Percentiles rank a stretch among this genome's conserved stretches.
Evolutionary conservation across 2,113 vertebrate species (phyloP).

Genomic region (Larimichthys crocea): DNA sequence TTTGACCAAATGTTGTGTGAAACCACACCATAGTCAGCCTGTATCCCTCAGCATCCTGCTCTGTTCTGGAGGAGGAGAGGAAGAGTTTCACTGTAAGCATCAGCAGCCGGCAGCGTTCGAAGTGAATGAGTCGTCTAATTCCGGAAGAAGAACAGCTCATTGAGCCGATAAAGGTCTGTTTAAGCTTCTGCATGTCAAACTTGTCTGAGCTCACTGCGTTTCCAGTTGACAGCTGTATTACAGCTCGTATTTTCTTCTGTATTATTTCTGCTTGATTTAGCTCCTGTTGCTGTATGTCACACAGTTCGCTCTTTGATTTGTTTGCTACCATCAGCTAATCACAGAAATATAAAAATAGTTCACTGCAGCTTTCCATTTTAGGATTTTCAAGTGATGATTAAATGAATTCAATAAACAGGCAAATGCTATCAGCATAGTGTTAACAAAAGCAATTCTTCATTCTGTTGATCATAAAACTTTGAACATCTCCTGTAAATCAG

Average conservation of each 20-base stretch:
- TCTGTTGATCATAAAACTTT: no score
- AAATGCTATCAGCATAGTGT: neutral
- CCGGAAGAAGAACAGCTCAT: constrained; percentile 26
- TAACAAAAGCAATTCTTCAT: neutral
- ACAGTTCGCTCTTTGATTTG: neutral
- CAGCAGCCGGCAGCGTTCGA: constrained; percentile 21
- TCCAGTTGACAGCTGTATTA: neutral
- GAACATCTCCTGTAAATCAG: neutral
- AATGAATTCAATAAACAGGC: neutral
- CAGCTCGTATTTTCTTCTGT: neutral
- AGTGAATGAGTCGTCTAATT: constrained; percentile 40
- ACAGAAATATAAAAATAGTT: constrained; percentile 8
- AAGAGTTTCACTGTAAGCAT: constrained; percentile 49
- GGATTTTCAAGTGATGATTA: neutral
- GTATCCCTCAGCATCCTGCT: constrained; percentile 56
- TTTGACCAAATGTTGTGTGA: constrained; percentile 71
- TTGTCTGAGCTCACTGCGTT: neutral
- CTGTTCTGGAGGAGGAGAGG: constrained; percentile 37
- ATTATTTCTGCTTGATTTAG: constrained; percentile 8
- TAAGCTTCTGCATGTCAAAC: constrained; percentile 30
- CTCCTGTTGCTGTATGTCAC: constrained; percentile 25
- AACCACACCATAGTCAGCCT: constrained; percentile 42
- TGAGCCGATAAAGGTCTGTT: constrained; percentile 53
- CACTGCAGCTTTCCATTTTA: constrained; percentile 12
- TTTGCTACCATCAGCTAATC: constrained; percentile 19